A percentile compares a stretch with the other conserved stretches of the same genome.
These are phyloP conservation scores for Cepphus grylle DNA, from an alignment of 2,113 vertebrate genomes.

Conservation along the genomic window DNA sequence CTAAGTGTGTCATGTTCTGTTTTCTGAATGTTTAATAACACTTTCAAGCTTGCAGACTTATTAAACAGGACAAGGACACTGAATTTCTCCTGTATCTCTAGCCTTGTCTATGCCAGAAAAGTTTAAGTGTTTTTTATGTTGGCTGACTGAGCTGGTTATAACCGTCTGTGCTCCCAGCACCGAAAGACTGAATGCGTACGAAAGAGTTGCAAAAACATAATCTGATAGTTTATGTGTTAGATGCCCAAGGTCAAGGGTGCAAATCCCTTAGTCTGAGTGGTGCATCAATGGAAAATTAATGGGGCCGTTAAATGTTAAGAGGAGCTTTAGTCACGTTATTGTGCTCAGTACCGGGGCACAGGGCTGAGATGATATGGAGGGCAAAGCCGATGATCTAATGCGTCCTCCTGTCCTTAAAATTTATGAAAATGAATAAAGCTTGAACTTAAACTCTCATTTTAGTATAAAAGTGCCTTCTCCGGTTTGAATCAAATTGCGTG, in stretches of 20 bases:
- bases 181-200: neutral
- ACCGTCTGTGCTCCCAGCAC: neutral
- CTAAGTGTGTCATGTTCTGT: neutral
- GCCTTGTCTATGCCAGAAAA: neutral
- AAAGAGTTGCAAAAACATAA: neutral
- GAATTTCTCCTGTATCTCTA: constrained; percentile 5
- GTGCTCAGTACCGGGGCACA: neutral
- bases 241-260: constrained; percentile 40
- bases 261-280: constrained; percentile 2
- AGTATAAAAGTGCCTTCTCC: neutral
- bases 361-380: neutral
- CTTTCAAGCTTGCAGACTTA: constrained; percentile 14
- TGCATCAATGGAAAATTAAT: constrained; percentile 33
- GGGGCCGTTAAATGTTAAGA: constrained; percentile 47
- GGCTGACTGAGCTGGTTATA: constrained; percentile 26
- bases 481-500: neutral
- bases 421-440: neutral
- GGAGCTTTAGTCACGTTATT: neutral
- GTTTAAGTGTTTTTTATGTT: constrained; percentile 41
- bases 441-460: neutral
- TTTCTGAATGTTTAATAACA: constrained; percentile 43
- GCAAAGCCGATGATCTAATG: constrained; percentile 13
- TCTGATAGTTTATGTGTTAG: constrained; percentile 2
- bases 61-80: constrained; percentile 50
- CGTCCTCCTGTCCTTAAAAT: neutral